phyloP scores from a whole-genome alignment of 2,113 vertebrate genomes.

The Dicrurus megarhynchus region DNA sequence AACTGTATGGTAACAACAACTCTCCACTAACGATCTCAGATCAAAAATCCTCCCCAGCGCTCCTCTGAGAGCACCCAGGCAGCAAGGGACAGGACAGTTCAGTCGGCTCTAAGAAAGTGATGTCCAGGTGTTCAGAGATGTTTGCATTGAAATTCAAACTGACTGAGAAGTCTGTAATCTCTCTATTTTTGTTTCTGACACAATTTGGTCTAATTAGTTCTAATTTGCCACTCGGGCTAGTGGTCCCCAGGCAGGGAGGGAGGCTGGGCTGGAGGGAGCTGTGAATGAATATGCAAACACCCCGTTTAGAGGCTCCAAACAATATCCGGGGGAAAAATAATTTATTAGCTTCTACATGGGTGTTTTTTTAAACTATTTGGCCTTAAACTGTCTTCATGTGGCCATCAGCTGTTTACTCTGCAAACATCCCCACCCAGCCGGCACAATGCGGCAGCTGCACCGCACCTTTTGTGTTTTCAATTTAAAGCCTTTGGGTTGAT shows the following conservation, averaged over 20 bases:
- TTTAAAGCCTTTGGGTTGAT: slow-evolving; percentile 70
- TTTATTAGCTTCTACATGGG: slow-evolving; percentile 60
- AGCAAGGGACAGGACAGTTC: not conserved
- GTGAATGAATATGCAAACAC: not conserved
- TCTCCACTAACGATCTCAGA: too few relatives aligned
- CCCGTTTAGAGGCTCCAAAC: not conserved
- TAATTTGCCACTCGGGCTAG: not conserved
- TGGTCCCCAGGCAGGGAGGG: not conserved
- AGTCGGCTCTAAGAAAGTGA: not conserved
- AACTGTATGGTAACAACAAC: not conserved
- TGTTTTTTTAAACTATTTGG: slow-evolving; percentile 62
- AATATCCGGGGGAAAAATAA: slow-evolving; percentile 49
- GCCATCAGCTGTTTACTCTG: slow-evolving; percentile 74
- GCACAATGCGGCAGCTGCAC: slow-evolving; percentile 63
- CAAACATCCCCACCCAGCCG: slow-evolving; percentile 56
- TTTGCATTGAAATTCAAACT: slow-evolving; percentile 20
- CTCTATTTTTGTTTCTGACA: slow-evolving; percentile 28
- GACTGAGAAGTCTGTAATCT: not conserved
- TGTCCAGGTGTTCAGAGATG: slow-evolving; percentile 4
- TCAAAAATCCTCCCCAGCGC: not conserved
- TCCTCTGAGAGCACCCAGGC: not conserved
- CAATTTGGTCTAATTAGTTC: slow-evolving; percentile 37
- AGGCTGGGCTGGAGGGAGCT: not conserved
- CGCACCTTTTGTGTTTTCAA: slow-evolving; percentile 70
- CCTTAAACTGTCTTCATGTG: slow-evolving; percentile 71